Evolutionary conservation across 2,888 invertebrate genomes (phyloP).

Genomic region (Callyntrura sp.): DNA sequence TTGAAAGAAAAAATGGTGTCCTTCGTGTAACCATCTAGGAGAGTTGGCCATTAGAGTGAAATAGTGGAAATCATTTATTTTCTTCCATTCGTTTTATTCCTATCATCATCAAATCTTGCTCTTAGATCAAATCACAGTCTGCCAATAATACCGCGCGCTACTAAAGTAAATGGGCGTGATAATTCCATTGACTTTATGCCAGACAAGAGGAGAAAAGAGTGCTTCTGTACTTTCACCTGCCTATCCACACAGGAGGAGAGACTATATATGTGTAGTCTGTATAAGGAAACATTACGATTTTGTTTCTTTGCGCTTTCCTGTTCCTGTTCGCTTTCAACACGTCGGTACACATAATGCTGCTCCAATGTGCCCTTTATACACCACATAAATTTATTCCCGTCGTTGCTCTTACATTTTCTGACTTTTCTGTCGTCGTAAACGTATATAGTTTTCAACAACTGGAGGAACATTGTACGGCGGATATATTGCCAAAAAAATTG

Average conservation of each 20-base stretch:
- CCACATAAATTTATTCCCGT: neutral
- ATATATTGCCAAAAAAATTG: conserved; percentile 22
- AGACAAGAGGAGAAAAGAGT: neutral
- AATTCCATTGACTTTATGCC: conserved; percentile 63
- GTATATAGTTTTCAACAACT: neutral
- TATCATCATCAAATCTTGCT: conserved; percentile 41
- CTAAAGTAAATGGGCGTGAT: conserved; percentile 60
- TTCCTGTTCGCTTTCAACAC: neutral
- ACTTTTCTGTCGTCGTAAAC: neutral
- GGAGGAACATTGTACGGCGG: neutral
- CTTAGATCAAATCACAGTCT: conserved; percentile 59
- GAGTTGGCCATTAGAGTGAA: conserved; percentile 34
- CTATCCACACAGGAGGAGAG: neutral
- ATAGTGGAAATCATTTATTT: conserved; percentile 58
- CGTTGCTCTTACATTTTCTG: conserved; percentile 2
- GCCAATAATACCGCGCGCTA: conserved; percentile 24
- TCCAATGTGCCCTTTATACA: neutral
- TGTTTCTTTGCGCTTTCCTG: neutral
- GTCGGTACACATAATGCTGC: neutral
- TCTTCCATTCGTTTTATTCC: conserved; percentile 14
- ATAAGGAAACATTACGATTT: neutral
- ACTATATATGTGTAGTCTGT: neutral
- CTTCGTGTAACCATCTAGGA: neutral
- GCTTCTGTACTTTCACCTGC: conserved; percentile 36
- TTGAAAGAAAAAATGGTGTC: neutral